A percentile compares a stretch with the other conserved stretches of the same genome.
Conservation (phyloP, 2,888 invertebrate genomes). For the Drosophila formosana region DNA sequence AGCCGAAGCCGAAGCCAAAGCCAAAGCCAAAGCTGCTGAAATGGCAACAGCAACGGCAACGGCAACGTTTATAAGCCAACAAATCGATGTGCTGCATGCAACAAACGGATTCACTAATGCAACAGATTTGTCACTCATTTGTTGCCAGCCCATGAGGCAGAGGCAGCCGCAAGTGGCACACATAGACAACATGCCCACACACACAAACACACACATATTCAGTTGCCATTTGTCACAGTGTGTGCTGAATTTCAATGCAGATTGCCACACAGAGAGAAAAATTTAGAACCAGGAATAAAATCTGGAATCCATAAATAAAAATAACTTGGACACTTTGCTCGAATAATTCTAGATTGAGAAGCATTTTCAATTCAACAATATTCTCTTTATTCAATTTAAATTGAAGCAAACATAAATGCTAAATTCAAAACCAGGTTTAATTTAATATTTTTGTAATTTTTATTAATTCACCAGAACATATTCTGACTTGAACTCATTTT, state of each 20-base stretch:
- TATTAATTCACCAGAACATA: no score
- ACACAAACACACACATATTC: conserved; percentile 38
- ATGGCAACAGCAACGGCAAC: conserved; percentile 3
- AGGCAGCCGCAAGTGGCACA: conserved; percentile 20
- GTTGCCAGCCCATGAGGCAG: conserved; percentile 35
- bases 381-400: no score
- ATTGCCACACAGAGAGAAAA: background rate
- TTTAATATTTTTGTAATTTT: no score
- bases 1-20: background rate
- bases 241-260: conserved; percentile 1
- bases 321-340: no score
- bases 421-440: no score
- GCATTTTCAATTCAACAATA: no score
- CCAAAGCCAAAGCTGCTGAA: conserved; percentile 19
- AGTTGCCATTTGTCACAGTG: conserved; percentile 36
- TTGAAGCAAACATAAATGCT: no score
- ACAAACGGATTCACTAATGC: conserved; percentile 63
- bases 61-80: conserved; percentile 26
- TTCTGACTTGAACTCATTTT: no score
- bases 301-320: no score
- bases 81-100: conserved; percentile 58
- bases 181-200: conserved; percentile 18
- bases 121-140: conserved; percentile 74
- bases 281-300: no score
- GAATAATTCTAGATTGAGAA: no score